Base-by-base conservation (phyloP, 2,888 invertebrate species). In the Emmelina monodactyla region DNA sequence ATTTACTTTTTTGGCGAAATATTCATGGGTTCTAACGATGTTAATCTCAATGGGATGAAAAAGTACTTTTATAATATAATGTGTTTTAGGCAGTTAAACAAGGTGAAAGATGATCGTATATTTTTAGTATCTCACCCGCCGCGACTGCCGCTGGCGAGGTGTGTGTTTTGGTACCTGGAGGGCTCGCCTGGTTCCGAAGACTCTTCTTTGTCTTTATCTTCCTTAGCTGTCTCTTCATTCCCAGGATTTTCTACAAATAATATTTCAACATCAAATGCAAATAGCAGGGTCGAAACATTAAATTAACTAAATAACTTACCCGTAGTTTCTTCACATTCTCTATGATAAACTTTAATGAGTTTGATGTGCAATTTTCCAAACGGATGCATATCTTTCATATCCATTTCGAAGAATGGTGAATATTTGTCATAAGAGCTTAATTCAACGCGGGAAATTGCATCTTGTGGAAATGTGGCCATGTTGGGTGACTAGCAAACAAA, bases 151-250 rank as follows among this genome's bases (percentile, higher is more conserved):
- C 59, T 63, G 69, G 47, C 61, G 59, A 69, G 52, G 49, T 67
- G 62, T 57, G 66, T 54, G 49, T 58, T 64, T 64, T 69, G 75
- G 62, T 78, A 78, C 78, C 78, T 78, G 70, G 78, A 75, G 28
- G 75, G 65, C 51, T 55, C 55, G 44, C 55, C 53, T 3, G 68
- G 70, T 44, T 71, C 65, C 36, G 37, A 32, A 13, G 32, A 35
- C 34, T 37, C 42, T 14, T 38, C 40, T 6, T 43, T 44, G 14
- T 40, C 50, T 45, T 46, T 45, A 28, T 55, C 58, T 12, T 44
- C 41, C 19, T 47, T 50, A 12, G 50, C 51, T 3, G 44, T 45
- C 3, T 46, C 44, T 19, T 49, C 38, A 34, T 52, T n/a, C n/a
- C n/a, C 51, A 7, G 4, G 4, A n/a, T 25, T 25, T 11, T 25